Percentiles rank a stretch among this genome's conserved stretches.
Conservation (phyloP, 1,140 invertebrate genomes). For the Riptortus pedestris region DNA sequence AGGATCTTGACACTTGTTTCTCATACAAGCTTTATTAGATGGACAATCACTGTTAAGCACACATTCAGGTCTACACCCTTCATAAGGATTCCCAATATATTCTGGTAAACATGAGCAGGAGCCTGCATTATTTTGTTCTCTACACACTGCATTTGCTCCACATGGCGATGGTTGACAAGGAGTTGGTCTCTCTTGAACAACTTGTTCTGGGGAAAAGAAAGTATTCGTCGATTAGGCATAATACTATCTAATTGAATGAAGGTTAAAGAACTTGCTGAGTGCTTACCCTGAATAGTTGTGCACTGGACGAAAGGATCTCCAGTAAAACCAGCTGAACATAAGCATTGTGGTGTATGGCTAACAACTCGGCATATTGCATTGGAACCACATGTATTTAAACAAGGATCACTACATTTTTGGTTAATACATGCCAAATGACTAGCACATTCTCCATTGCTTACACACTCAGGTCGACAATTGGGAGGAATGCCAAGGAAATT, state of each 20-base stretch:
- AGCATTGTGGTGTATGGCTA: slow-evolving; percentile 55
- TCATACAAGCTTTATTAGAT: slow-evolving; percentile 50
- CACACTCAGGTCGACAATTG: slow-evolving; percentile 49
- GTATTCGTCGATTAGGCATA: slow-evolving; percentile 37
- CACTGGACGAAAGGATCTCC: slow-evolving; percentile 57
- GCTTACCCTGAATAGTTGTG: slow-evolving; percentile 29
- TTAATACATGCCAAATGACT: slow-evolving; percentile 49
- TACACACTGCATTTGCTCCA: slow-evolving; percentile 64
- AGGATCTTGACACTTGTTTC: slow-evolving; percentile 55
- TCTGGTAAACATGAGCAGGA: slow-evolving; percentile 47
- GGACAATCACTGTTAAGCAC: slow-evolving; percentile 57
- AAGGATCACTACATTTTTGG: slow-evolving; percentile 51
- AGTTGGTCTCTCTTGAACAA: slow-evolving; percentile 33
- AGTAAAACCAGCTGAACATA: slow-evolving; percentile 46
- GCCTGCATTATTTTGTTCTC: slow-evolving; percentile 62
- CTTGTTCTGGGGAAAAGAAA: slow-evolving; percentile 26
- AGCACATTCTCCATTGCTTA: slow-evolving; percentile 51
- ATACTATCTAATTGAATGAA: too few relatives aligned
- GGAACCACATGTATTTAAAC: slow-evolving; percentile 48
- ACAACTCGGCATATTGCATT: slow-evolving; percentile 51
- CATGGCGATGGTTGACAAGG: slow-evolving; percentile 67
- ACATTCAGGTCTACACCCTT: slow-evolving; percentile 57
- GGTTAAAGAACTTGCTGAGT: background rate
- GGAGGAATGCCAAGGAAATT: slow-evolving; percentile 49
- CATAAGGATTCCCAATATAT: slow-evolving; percentile 45